Conservation (phyloP, 1,140 invertebrate species). For the Aphaenogaster ashmeadi region DNA sequence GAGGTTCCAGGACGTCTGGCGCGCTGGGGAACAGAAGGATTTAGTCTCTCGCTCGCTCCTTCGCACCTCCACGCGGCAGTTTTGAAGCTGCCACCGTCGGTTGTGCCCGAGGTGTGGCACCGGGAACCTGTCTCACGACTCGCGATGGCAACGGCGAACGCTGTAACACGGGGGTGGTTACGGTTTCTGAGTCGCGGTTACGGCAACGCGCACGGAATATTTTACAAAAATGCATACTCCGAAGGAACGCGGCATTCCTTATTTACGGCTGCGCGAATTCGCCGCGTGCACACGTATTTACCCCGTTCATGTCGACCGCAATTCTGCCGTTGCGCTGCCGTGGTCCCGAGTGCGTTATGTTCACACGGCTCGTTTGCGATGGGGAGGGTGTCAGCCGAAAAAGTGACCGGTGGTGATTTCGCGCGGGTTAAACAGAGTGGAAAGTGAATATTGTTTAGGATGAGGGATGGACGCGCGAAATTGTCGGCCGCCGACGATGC, state of each 20-base stretch:
- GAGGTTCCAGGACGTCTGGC: slow-evolving; percentile 28
- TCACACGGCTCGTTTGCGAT: slow-evolving; percentile 46
- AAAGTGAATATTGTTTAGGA: slow-evolving; percentile 48
- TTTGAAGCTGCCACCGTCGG: background rate
- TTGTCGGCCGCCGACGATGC: background rate
- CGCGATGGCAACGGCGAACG: slow-evolving; percentile 24
- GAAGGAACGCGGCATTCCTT: slow-evolving; percentile 68
- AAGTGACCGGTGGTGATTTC: slow-evolving; percentile 33
- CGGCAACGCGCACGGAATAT: slow-evolving; percentile 68
- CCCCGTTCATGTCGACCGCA: slow-evolving; percentile 16
- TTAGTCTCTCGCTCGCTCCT: background rate
- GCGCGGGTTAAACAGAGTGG: slow-evolving; percentile 29
- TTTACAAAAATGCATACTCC: slow-evolving; percentile 75
- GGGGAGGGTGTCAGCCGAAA: slow-evolving; percentile 29
- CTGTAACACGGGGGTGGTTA: slow-evolving; percentile 60
- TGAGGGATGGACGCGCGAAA: background rate
- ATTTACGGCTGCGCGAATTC: slow-evolving; percentile 71
- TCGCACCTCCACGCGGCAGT: slow-evolving; percentile 15
- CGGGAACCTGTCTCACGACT: slow-evolving; percentile 58
- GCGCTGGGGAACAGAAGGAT: background rate
- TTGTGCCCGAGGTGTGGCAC: slow-evolving; percentile 2
- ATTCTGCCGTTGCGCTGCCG: slow-evolving; percentile 27
- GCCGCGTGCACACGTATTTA: background rate
- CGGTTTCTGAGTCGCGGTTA: slow-evolving; percentile 57
- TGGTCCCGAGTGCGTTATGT: slow-evolving; percentile 24